Evolutionary conservation across 1,140 invertebrate genomes (phyloP).

Genomic region (Odontomachus brunneus): DNA sequence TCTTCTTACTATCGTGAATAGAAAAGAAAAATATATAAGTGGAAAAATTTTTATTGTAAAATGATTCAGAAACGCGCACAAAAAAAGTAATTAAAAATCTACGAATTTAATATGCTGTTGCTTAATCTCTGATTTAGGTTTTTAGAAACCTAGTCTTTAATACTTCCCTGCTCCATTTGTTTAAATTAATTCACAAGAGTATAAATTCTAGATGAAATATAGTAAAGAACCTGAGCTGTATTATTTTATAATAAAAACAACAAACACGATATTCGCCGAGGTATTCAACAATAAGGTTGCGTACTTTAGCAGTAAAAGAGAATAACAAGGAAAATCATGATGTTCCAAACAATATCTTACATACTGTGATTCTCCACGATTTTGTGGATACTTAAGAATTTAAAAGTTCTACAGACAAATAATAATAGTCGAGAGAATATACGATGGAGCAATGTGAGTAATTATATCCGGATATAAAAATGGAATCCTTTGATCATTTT

Average conservation of each 20-base stretch:
- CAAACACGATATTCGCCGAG: not conserved
- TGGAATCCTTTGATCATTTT: constrained; percentile 65
- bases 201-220: constrained; percentile 1
- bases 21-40: constrained; percentile 33
- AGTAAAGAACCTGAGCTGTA: not conserved
- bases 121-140: constrained; percentile 15
- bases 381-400: constrained; percentile 50
- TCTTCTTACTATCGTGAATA: constrained; percentile 11
- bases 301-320: not conserved
- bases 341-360: constrained; percentile 14
- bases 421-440: constrained; percentile 33
- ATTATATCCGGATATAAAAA: constrained; percentile 70
- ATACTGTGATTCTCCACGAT: constrained; percentile 16
- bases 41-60: constrained; percentile 31
- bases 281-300: constrained; percentile 5
- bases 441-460: constrained; percentile 50
- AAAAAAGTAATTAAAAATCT: constrained; percentile 31
- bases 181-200: not conserved
- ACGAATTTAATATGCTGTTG: constrained; percentile 5
- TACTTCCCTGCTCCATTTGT: too few relatives aligned
- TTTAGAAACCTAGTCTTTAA: constrained; percentile 12
- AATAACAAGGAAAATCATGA: constrained; percentile 2
- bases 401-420: constrained; percentile 44
- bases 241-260: constrained; percentile 40
- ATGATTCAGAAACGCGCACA: not conserved